These are phyloP conservation scores for Idaea aversata DNA, from an alignment of 2,888 invertebrate genomes.

Conservation along the genomic window DNA sequence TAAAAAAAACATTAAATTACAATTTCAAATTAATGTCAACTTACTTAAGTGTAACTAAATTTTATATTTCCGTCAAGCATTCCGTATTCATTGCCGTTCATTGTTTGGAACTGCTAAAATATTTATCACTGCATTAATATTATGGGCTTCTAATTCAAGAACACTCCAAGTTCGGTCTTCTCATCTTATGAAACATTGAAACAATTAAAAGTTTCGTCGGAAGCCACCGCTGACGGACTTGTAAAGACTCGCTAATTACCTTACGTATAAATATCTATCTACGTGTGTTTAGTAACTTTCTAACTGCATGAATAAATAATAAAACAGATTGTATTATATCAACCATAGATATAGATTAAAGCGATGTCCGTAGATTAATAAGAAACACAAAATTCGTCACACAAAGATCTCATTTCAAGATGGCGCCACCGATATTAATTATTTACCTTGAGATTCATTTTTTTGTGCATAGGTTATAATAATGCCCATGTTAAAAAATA, in stretches of 20 bases:
- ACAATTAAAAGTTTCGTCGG: conserved; percentile 45
- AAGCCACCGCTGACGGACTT: conserved; percentile 26
- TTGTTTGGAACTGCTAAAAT: neutral
- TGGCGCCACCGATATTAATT: no score
- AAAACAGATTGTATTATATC: neutral
- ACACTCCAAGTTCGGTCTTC: conserved; percentile 28
- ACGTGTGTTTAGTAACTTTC: neutral
- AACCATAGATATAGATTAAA: no score
- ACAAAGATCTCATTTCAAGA: no score
- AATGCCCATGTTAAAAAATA: no score
- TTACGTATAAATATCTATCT: conserved; percentile 9
- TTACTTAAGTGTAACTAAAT: neutral
- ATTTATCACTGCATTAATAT: conserved; percentile 1
- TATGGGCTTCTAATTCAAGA: conserved; percentile 23
- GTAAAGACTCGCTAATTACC: conserved; percentile 36
- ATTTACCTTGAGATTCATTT: no score
- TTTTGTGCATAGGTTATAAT: no score
- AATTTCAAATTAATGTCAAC: neutral
- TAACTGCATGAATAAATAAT: neutral
- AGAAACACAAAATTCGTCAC: no score
- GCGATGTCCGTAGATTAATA: no score
- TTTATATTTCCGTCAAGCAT: neutral
- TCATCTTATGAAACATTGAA: conserved; percentile 46
- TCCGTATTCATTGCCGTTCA: neutral
- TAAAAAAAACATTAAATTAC: no score